Percentiles rank a stretch among this genome's conserved stretches.
Evolutionary conservation across 2,888 invertebrate genomes (phyloP).

Genomic region (Sthenelais limicola): DNA sequence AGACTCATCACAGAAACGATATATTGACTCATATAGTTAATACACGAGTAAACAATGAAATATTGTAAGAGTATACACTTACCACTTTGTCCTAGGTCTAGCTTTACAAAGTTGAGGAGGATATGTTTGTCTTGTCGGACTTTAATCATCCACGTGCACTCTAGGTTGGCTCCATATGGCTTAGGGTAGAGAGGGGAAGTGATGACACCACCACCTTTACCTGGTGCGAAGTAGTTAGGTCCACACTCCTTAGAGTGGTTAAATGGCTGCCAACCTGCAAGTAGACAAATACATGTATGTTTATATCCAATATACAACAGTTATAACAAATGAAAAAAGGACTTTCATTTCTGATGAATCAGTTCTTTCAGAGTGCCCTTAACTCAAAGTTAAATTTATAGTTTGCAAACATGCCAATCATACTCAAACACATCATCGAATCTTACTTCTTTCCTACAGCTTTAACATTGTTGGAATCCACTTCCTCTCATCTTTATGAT

Average conservation of each 20-base stretch:
- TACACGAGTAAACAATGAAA: too few relatives aligned
- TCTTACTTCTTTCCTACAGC: too few relatives aligned
- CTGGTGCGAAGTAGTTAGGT: slow-evolving; percentile 36
- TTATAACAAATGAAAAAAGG: too few relatives aligned
- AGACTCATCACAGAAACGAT: too few relatives aligned
- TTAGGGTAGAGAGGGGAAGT: slow-evolving; percentile 97
- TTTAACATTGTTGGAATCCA: too few relatives aligned
- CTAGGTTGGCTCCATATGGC: slow-evolving; percentile 93
- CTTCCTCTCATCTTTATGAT: too few relatives aligned
- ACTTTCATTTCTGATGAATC: too few relatives aligned
- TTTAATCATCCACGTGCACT: slow-evolving; percentile 75
- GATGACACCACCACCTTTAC: slow-evolving; percentile 83
- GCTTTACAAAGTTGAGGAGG: slow-evolving; percentile 50
- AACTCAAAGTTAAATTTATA: too few relatives aligned
- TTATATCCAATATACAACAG: not conserved
- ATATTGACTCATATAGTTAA: too few relatives aligned
- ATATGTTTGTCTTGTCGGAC: slow-evolving; percentile 44
- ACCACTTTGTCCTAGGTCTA: slow-evolving; percentile 53
- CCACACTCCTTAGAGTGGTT: slow-evolving; percentile 52
- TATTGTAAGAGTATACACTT: slow-evolving; percentile 39
- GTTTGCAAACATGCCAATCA: too few relatives aligned
- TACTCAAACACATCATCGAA: too few relatives aligned
- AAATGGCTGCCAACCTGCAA: slow-evolving; percentile 64
- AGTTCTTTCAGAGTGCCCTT: too few relatives aligned
- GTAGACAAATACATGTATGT: not conserved